Base-by-base conservation (phyloP, 2,113 vertebrate genomes). In the Neolamprologus hecqui region DNA sequence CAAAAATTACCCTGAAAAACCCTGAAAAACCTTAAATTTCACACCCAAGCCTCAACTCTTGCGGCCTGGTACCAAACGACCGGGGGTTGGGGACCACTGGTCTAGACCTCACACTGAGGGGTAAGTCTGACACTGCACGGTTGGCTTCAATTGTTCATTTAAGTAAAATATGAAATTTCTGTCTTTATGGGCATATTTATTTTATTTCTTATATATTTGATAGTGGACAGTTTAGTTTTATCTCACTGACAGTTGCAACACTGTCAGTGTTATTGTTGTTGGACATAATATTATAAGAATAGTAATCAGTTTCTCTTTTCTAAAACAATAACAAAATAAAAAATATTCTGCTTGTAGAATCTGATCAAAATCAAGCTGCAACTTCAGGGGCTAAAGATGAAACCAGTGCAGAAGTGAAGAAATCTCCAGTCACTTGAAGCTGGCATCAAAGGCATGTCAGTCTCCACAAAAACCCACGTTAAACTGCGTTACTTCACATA, bases 41-140 rank as follows among this genome's bases (percentile, higher is more conserved):
- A 60, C 26, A 60, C 57, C 2, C 0, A 15, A 60, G 26, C 14
- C 8, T 58, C 57, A 31, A 17, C 57, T 58, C 57, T 31, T 31
- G 57, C 0, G 1, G 0, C 55, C 5, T 28, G 57, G 57, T 31
- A 26, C 54, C 21, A 55, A 26, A 21, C 5, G 1, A 6, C 19
- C 3, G 0, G 49, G 19, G 49, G 3, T 53, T 53, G 49, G 49
- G 49, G 49, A 53, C 49, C 19, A 6, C 19, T 53, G 49, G 17
- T n/a, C 17, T n/a, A 31, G 13, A 28, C 28, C 2, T 23, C 12
- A 68, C 19, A 23, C 63, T 68, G 19, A 68, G 11, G 35, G 7
- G 35, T 68, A 9, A 42, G 12, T 37, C 35, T 68, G 63, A 68
- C 11, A 68, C n/a, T 68, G 12, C 35, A 23, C 0, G n/a, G n/a